Conservation (phyloP, 2,113 vertebrate species). For the Cichladusa arquata region DNA sequence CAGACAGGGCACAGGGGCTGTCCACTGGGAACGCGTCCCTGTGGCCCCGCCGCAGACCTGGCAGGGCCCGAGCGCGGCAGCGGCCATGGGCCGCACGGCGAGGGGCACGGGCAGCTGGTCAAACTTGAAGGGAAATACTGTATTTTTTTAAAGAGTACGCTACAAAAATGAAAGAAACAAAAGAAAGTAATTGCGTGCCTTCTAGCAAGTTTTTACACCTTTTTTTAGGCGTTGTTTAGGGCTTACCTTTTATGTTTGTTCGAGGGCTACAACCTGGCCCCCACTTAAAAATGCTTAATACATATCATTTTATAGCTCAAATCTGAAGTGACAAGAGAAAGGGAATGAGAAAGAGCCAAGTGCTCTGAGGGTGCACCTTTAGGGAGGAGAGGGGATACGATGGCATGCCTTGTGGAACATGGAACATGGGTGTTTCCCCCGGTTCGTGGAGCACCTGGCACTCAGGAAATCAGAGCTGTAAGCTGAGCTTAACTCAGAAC, state of each 20-base stretch:
- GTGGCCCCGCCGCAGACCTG: no score
- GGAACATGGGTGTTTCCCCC: rapidly evolving
- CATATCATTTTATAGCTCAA: not conserved
- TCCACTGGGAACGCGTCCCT: not conserved
- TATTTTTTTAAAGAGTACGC: not conserved
- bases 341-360: not conserved
- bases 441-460: not conserved
- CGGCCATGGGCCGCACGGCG: rapidly evolving
- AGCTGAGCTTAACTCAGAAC: not conserved
- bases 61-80: not conserved
- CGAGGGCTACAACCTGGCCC: not conserved
- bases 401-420: not conserved
- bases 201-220: not conserved
- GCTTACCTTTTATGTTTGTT: not conserved
- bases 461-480: not conserved
- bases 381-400: not conserved
- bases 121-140: rapidly evolving
- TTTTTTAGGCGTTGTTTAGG: not conserved
- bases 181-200: not conserved
- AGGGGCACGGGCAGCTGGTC: rapidly evolving
- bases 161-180: not conserved
- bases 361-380: no score
- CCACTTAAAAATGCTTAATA: not conserved
- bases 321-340: rapidly evolving
- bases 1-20: not conserved